phyloP scores from a whole-genome alignment of 2,113 vertebrate genomes.

The Phyllostomus hastatus region DNA sequence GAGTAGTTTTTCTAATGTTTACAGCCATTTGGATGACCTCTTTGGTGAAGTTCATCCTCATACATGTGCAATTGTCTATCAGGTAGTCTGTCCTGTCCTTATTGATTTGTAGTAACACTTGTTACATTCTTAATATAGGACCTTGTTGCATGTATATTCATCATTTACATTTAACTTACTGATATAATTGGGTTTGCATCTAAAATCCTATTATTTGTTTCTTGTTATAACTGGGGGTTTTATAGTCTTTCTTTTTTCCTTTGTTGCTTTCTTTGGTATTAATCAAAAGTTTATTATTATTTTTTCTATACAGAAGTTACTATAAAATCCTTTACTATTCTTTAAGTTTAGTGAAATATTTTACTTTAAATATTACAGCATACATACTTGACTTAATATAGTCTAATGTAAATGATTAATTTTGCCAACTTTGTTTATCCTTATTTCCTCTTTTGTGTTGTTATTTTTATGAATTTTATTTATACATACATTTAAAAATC shows the following conservation, averaged over 20 bases:
- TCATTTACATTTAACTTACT: background rate
- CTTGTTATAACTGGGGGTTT: background rate
- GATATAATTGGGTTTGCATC: background rate
- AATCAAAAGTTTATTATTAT: background rate
- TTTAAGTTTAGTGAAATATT: background rate
- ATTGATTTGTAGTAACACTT: background rate
- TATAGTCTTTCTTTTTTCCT: background rate
- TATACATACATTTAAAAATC: background rate
- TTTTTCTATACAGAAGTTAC: background rate
- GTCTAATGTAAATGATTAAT: background rate
- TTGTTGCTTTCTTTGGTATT: background rate
- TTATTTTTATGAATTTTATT: background rate
- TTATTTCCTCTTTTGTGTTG: background rate
- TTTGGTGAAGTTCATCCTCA: background rate
- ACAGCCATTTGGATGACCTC: background rate
- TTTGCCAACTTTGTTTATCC: background rate
- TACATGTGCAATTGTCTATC: background rate
- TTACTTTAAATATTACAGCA: background rate
- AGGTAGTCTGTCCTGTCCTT: background rate
- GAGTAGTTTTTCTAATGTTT: background rate
- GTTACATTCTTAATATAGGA: background rate
- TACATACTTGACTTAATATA: background rate
- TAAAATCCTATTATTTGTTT: background rate
- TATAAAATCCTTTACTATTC: background rate
- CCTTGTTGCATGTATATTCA: background rate